Percentiles rank a stretch among this genome's conserved stretches.
phyloP scores from a whole-genome alignment of 2,797 vertebrate species.

The Chrysocyon brachyurus region DNA sequence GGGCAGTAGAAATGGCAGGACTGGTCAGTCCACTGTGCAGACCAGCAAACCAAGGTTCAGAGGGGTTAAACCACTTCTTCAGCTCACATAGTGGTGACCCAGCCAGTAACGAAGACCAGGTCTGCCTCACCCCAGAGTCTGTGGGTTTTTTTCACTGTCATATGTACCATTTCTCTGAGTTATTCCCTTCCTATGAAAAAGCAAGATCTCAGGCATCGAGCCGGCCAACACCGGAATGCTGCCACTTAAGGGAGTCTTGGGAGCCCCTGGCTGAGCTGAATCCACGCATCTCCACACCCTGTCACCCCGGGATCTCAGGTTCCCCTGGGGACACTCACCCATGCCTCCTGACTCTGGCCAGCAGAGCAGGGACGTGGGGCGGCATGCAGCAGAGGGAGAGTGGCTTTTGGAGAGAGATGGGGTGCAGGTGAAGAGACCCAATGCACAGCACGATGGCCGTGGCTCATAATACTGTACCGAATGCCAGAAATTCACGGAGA shows the following conservation, averaged over 20 bases:
- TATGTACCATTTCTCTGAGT: neutral
- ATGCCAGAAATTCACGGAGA: neutral
- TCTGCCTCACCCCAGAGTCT: neutral
- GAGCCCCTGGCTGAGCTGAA: neutral
- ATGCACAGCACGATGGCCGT: fast-evolving
- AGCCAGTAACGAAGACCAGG: neutral
- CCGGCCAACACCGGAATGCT: neutral
- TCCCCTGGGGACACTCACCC: neutral
- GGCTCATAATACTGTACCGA: fast-evolving
- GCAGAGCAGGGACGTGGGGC: fast-evolving
- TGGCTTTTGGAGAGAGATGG: neutral
- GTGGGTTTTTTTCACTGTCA: neutral
- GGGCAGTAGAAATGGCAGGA: neutral
- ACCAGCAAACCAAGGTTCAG: neutral
- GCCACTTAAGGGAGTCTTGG: fast-evolving
- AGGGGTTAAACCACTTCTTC: neutral
- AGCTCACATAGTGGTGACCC: neutral
- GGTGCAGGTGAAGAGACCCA: neutral
- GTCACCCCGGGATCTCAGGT: neutral
- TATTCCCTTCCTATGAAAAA: fast-evolving
- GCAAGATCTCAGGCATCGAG: neutral
- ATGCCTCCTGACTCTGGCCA: fast-evolving
- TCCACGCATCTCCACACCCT: fast-evolving
- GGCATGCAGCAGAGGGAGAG: no score
- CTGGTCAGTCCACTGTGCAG: neutral